phyloP scores from a whole-genome alignment of 1,140 invertebrate genomes.

The Cyclina sinensis region DNA sequence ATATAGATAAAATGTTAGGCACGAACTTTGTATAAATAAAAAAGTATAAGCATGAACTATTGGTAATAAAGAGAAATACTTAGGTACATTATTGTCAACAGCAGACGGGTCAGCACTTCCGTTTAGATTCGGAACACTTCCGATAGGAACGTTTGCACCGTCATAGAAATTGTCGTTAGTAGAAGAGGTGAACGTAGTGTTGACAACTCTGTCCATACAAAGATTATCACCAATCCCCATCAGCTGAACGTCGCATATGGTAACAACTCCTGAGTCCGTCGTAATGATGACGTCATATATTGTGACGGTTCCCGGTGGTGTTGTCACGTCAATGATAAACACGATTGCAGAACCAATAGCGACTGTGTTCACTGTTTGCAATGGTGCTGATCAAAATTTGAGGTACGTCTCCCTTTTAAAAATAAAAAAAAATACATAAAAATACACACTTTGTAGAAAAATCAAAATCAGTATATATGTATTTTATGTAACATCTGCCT shows the following conservation, averaged over 20 bases:
- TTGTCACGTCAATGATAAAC: constrained; percentile 34
- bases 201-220: constrained; percentile 27
- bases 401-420: neutral
- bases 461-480: too few relatives aligned
- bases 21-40: too few relatives aligned
- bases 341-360: constrained; percentile 35
- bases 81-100: constrained; percentile 34
- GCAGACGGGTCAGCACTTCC: neutral
- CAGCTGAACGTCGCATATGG: constrained; percentile 51
- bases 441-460: too few relatives aligned
- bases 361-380: neutral
- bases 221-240: constrained; percentile 47
- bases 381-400: neutral
- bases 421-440: too few relatives aligned
- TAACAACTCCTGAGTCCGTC: constrained; percentile 15
- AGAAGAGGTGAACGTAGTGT: neutral
- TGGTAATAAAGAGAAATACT: too few relatives aligned
- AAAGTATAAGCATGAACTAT: too few relatives aligned
- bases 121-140: constrained; percentile 30
- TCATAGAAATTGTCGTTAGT: neutral
- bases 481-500: too few relatives aligned
- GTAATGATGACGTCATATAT: constrained; percentile 32
- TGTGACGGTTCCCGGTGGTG: neutral
- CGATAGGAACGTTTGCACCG: neutral
- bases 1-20: too few relatives aligned